Conservation (phyloP, 2,113 vertebrate species). For the Cynoglossus semilaevis region DNA sequence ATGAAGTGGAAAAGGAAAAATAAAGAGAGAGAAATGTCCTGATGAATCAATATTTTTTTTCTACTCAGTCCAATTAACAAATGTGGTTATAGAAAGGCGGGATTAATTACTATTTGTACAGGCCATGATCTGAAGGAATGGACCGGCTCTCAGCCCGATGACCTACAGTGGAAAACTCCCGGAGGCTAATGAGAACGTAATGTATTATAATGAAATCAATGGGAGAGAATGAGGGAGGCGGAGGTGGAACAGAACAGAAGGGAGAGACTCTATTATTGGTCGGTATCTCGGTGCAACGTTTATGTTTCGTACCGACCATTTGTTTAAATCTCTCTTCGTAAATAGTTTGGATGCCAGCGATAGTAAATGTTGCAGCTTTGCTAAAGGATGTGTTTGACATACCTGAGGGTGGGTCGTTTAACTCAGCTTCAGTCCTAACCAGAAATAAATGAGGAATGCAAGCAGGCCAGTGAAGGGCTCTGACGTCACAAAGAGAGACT, state of each 20-base stretch:
- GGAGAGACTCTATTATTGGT: constrained; percentile 42
- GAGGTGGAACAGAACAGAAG: background rate
- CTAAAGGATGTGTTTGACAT: no score
- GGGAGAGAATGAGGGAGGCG: background rate
- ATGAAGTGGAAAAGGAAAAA: background rate
- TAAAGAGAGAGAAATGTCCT: background rate
- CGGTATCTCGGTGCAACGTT: no score
- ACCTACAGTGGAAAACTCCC: constrained; percentile 17
- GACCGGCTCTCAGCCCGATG: background rate
- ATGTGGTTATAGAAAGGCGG: background rate
- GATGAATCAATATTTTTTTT: background rate
- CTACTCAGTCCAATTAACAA: background rate
- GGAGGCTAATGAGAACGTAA: constrained; percentile 55
- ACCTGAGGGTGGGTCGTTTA: no score
- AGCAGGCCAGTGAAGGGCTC: no score
- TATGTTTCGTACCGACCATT: no score
- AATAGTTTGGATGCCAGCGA: no score
- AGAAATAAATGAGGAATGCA: no score
- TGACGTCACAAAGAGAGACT: no score
- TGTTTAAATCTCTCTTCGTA: no score
- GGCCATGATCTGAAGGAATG: constrained; percentile 6
- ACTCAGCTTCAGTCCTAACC: no score
- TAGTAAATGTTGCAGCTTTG: no score
- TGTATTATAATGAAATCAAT: constrained; percentile 59
- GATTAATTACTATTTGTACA: constrained; percentile 12